A percentile compares a stretch with the other conserved stretches of the same genome.
phyloP scores from a whole-genome alignment of 2,113 vertebrate species.

The Scomber scombrus region DNA sequence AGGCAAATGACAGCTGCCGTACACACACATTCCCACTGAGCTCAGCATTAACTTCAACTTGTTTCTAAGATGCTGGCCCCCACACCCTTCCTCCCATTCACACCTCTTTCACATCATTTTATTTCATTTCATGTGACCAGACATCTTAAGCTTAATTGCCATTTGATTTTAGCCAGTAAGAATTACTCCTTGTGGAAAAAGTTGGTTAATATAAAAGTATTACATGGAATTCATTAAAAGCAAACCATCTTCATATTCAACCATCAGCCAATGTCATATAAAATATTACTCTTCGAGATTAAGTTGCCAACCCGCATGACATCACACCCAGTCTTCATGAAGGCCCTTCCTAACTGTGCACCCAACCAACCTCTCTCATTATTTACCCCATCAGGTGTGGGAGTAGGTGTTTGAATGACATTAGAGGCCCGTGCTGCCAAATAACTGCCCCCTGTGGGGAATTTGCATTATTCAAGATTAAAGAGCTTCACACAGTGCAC shows the following conservation, averaged over 20 bases:
- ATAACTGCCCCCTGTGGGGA: conserved; percentile 84
- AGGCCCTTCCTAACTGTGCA: conserved; percentile 45
- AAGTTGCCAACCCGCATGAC: conserved; percentile 37
- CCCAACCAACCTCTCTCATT: conserved; percentile 71
- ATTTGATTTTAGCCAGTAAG: conserved; percentile 60
- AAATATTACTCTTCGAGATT: conserved; percentile 17
- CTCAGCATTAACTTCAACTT: conserved; percentile 62
- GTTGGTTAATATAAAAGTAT: conserved; percentile 51
- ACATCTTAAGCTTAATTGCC: conserved; percentile 30
- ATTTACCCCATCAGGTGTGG: conserved; percentile 82
- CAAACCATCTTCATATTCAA: conserved; percentile 56
- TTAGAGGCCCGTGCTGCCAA: conserved; percentile 76
- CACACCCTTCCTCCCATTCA: background rate
- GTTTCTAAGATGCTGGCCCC: conserved; percentile 33
- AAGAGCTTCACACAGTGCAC: conserved; percentile 79
- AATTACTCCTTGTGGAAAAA: conserved; percentile 54
- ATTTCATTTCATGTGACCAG: conserved; percentile 56
- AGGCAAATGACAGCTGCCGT: conserved; percentile 53
- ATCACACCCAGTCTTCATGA: conserved; percentile 39
- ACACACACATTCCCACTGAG: conserved; percentile 51
- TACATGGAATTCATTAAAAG: conserved; percentile 59
- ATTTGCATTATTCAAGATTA: conserved; percentile 87
- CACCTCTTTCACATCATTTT: conserved; percentile 36
- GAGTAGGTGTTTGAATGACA: conserved; percentile 76
- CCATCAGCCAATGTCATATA: conserved; percentile 32